Evolutionary conservation across 2,113 vertebrate species (phyloP).

Genomic region (Notothenia rossii): DNA sequence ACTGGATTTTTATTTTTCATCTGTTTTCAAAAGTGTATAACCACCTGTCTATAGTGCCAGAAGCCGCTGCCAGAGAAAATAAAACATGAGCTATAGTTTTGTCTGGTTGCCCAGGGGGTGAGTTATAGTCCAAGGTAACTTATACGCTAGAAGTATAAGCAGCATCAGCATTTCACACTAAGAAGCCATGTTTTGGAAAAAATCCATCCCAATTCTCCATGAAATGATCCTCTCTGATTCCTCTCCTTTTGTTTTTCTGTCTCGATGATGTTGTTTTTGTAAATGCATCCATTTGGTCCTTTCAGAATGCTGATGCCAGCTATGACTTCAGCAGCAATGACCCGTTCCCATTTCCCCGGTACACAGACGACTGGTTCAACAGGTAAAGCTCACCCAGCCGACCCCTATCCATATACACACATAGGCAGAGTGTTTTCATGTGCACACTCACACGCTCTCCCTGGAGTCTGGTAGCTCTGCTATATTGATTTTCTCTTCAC

Average conservation of each 20-base stretch:
- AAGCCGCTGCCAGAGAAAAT: background rate
- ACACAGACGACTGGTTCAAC: conserved; percentile 99
- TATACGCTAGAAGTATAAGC: background rate
- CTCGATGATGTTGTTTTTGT: conserved; percentile 43
- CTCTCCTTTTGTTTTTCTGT: conserved; percentile 32
- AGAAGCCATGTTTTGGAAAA: conserved; percentile 18
- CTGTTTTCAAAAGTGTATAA: no score
- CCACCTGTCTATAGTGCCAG: background rate
- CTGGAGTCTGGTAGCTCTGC: conserved; percentile 52
- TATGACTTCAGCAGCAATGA: conserved; percentile 99
- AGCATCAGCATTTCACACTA: background rate
- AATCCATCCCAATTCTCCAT: conserved; percentile 8
- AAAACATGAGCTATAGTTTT: background rate
- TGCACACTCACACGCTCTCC: conserved; percentile 15
- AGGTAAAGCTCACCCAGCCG: conserved; percentile 86
- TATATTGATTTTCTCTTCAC: conserved; percentile 79
- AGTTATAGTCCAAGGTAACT: background rate
- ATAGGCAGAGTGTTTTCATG: conserved; percentile 30
- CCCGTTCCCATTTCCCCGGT: conserved; percentile 96
- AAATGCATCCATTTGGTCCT: conserved; percentile 70
- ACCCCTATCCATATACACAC: conserved; percentile 32
- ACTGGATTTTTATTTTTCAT: no score
- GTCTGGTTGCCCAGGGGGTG: background rate
- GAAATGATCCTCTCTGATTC: conserved; percentile 19
- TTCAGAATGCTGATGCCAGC: conserved; percentile 98